phyloP scores from a whole-genome alignment of 2,888 invertebrate genomes.

The Patella depressa region DNA sequence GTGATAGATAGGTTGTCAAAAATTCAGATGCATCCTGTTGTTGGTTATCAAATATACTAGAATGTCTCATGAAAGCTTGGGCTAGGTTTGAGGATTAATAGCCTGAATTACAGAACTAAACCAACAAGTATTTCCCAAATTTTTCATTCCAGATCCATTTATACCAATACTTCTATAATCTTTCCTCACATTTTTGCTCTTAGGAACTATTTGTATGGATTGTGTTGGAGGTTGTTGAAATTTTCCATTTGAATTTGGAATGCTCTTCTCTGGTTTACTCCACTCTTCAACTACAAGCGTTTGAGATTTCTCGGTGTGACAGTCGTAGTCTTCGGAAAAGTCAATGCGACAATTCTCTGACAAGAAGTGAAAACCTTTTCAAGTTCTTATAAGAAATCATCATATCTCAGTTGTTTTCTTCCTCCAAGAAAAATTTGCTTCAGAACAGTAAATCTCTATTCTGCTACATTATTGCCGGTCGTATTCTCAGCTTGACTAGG shows the following conservation, averaged over 20 bases:
- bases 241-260: neutral
- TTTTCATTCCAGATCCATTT: neutral
- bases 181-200: neutral
- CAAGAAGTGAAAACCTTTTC: neutral
- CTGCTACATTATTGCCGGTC: neutral
- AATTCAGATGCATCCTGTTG: constrained; percentile 6
- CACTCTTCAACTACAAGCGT: neutral
- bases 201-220: neutral
- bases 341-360: neutral
- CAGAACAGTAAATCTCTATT: neutral
- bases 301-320: neutral
- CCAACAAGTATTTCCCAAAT: neutral
- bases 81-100: neutral
- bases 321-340: neutral
- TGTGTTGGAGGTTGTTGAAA: neutral
- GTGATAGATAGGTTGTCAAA: neutral
- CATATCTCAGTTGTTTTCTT: neutral
- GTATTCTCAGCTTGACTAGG: neutral
- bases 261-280: neutral
- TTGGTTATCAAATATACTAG: neutral
- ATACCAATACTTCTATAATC: neutral
- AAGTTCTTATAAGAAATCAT: neutral
- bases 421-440: neutral
- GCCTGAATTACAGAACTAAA: neutral
- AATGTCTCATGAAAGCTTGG: too few relatives aligned